phyloP scores from a whole-genome alignment of 2,113 vertebrate genomes.

The Vireo altiloquus region DNA sequence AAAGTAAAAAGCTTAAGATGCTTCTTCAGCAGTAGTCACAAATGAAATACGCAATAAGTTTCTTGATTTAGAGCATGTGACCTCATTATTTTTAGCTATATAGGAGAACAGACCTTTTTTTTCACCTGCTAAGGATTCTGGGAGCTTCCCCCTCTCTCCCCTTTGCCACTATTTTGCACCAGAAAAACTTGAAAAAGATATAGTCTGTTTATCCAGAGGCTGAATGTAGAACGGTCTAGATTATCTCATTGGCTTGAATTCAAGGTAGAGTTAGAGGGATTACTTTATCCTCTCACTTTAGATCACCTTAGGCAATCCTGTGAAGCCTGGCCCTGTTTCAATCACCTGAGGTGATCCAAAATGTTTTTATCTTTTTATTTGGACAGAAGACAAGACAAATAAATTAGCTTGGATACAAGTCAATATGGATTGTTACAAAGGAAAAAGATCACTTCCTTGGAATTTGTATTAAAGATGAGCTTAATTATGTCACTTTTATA shows the following conservation, averaged over 20 bases:
- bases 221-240: background rate
- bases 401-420: background rate
- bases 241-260: background rate
- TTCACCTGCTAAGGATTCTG: background rate
- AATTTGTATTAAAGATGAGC: background rate
- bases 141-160: background rate
- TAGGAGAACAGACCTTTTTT: background rate
- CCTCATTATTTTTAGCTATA: background rate
- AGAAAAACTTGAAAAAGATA: background rate
- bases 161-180: background rate
- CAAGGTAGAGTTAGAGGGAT: background rate
- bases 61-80: background rate
- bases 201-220: conserved; percentile 10
- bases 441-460: background rate
- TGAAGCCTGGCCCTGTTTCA: background rate
- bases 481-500: background rate
- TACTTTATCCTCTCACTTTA: background rate
- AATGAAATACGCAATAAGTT: background rate
- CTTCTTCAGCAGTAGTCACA: background rate
- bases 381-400: background rate
- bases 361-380: background rate
- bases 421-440: background rate
- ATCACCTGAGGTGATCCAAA: background rate
- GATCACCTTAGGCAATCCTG: background rate
- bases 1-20: background rate